These are phyloP conservation scores for Drosophila biarmipes DNA, from an alignment of 1,140 invertebrate genomes.

Conservation along the genomic window DNA sequence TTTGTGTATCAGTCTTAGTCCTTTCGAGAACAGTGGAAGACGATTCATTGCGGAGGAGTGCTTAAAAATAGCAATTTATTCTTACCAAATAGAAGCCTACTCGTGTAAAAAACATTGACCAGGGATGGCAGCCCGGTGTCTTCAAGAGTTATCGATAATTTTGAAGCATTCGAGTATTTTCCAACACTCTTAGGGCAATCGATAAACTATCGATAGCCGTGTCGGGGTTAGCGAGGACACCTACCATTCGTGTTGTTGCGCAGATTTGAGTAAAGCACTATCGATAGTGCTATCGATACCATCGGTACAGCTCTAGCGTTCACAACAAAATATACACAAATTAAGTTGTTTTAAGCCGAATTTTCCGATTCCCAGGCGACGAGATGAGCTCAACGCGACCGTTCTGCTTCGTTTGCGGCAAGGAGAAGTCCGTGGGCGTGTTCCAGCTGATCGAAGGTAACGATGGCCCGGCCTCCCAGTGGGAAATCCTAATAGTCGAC, in stretches of 20 bases:
- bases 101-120: no score
- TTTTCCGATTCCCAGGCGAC: not conserved
- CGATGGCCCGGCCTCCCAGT: not conserved
- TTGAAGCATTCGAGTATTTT: no score
- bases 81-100: slow-evolving; percentile 3
- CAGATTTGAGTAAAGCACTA: no score
- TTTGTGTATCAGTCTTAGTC: slow-evolving; percentile 31
- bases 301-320: slow-evolving; percentile 4
- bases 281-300: not conserved
- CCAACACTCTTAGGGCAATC: no score
- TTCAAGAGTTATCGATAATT: no score
- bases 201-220: no score
- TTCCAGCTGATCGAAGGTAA: slow-evolving; percentile 68
- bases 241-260: no score
- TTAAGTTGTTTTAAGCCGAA: slow-evolving; percentile 16
- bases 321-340: slow-evolving; percentile 39
- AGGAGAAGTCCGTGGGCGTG: slow-evolving; percentile 63
- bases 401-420: slow-evolving; percentile 70
- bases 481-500: not conserved
- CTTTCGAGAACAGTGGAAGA: not conserved
- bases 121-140: no score
- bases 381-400: slow-evolving; percentile 58
- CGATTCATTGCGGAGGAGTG: not conserved
- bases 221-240: no score
- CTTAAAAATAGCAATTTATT: not conserved